These are phyloP conservation scores for Gymnosoma rotundatum DNA, from an alignment of 2,888 invertebrate species.

Conservation along the genomic window DNA sequence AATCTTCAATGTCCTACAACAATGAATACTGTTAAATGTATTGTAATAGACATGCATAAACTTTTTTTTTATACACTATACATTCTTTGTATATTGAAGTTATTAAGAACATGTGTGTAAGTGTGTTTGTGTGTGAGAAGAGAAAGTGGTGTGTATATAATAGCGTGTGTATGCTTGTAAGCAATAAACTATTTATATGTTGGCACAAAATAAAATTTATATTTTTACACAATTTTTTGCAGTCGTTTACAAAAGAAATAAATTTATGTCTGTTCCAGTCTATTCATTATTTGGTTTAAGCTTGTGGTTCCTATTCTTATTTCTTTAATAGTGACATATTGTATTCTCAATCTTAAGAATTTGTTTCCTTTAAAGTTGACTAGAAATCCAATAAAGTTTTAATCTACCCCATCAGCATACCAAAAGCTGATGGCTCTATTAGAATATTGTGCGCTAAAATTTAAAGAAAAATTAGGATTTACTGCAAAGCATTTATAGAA, in stretches of 20 bases:
- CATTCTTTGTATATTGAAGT: background rate
- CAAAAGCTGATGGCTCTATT: no score
- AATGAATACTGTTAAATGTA: constrained; percentile 32
- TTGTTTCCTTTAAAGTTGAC: no score
- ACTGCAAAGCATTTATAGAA: no score
- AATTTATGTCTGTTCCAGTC: background rate
- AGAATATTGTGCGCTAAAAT: no score
- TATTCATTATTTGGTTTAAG: background rate
- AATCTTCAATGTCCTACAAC: constrained; percentile 47
- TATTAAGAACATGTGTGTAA: background rate
- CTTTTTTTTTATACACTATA: background rate
- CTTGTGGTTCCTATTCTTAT: no score
- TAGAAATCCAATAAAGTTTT: no score
- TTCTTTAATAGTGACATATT: no score
- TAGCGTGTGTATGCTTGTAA: no score
- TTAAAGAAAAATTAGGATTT: no score
- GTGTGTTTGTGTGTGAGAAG: background rate
- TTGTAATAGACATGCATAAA: constrained; percentile 18
- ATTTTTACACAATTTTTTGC: background rate
- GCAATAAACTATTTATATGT: constrained; percentile 7
- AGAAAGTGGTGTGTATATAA: background rate
- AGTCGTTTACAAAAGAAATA: constrained; percentile 1
- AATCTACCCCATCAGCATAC: no score
- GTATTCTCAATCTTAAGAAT: no score
- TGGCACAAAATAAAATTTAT: constrained; percentile 22